A percentile compares a stretch with the other conserved stretches of the same genome.
These are phyloP conservation scores for Aphrophora alni DNA, from an alignment of 2,888 invertebrate species.

Conservation along the genomic window DNA sequence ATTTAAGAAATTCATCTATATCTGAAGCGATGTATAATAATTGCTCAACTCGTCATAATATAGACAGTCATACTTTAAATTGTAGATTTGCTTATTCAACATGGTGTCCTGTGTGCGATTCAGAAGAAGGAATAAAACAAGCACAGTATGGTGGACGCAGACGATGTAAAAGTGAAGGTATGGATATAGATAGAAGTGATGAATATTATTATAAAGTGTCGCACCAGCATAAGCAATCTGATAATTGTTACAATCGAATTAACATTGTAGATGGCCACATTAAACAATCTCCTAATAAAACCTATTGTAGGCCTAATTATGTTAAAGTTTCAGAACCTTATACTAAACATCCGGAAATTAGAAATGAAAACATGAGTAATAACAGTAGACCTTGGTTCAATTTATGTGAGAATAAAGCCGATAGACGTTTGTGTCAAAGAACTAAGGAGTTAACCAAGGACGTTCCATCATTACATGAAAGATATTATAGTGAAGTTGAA, in stretches of 20 bases:
- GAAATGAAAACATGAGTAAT: slow-evolving; percentile 3
- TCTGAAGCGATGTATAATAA: slow-evolving; percentile 19
- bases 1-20: not conserved
- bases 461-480: slow-evolving; percentile 45
- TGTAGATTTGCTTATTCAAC: slow-evolving; percentile 41
- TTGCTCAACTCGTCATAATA: slow-evolving; percentile 17
- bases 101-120: slow-evolving; percentile 46
- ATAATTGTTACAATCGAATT: not conserved
- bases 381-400: not conserved
- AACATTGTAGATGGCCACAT: not conserved
- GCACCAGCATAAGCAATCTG: slow-evolving; percentile 10
- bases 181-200: slow-evolving; percentile 31
- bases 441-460: slow-evolving; percentile 18
- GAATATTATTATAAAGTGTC: slow-evolving; percentile 24
- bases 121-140: slow-evolving; percentile 33
- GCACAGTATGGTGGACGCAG: slow-evolving; percentile 15
- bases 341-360: not conserved
- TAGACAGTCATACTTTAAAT: slow-evolving; percentile 21
- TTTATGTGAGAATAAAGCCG: slow-evolving; percentile 29
- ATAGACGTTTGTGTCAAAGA: slow-evolving; percentile 16
- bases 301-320: not conserved
- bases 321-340: not conserved
- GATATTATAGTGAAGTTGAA: slow-evolving; percentile 50
- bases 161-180: slow-evolving; percentile 38
- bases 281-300: not conserved